These are phyloP conservation scores for Heliconius hewitsoni DNA, from an alignment of 1,140 invertebrate species.

Conservation along the genomic window DNA sequence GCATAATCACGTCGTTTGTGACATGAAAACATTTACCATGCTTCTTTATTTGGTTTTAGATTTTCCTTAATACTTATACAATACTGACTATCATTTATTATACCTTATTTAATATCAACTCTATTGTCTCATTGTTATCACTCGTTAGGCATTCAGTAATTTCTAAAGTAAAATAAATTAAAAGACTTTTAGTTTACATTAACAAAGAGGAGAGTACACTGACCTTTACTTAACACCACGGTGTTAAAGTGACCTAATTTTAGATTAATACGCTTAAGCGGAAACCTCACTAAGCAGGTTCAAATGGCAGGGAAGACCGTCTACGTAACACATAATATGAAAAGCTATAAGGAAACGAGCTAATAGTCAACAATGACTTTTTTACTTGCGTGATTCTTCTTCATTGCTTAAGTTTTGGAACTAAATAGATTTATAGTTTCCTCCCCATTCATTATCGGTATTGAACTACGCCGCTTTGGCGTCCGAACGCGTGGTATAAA, in stretches of 20 bases:
- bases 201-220: constrained; percentile 54
- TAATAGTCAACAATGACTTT: constrained; percentile 64
- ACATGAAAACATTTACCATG: constrained; percentile 35
- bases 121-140: background rate
- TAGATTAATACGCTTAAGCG: constrained; percentile 79
- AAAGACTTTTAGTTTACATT: background rate
- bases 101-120: background rate
- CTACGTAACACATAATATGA: constrained; percentile 47
- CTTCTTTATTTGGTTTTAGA: constrained; percentile 28
- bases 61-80: background rate
- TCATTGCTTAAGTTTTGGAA: constrained; percentile 73
- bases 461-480: constrained; percentile 55
- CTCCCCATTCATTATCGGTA: constrained; percentile 78
- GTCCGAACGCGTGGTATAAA: constrained; percentile 67
- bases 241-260: constrained; percentile 79
- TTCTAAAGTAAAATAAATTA: background rate
- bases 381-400: constrained; percentile 62
- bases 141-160: background rate
- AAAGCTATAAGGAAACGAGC: constrained; percentile 52
- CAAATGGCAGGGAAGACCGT: constrained; percentile 69
- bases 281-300: constrained; percentile 80
- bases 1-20: constrained; percentile 55
- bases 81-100: background rate
- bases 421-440: constrained; percentile 79
- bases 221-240: constrained; percentile 70